phyloP scores from a whole-genome alignment of 2,888 invertebrate species.

The Pomacea canaliculata region DNA sequence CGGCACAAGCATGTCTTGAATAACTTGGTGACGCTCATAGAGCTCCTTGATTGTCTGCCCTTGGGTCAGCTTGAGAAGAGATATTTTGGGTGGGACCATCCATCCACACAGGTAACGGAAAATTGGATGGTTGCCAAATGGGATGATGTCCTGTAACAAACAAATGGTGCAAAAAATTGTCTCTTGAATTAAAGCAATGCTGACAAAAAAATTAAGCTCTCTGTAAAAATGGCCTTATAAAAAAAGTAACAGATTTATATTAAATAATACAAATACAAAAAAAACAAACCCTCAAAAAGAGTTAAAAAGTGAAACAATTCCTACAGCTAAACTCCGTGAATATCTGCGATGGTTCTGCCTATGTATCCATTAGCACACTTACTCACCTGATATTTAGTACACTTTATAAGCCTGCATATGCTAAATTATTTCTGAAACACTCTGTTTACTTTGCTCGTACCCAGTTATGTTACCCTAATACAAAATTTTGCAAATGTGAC shows the following conservation, averaged over 20 bases:
- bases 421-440: too few relatives aligned
- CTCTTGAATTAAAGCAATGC: background rate
- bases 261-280: background rate
- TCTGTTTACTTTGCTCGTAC: too few relatives aligned
- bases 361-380: too few relatives aligned
- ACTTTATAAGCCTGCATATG: too few relatives aligned
- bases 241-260: background rate
- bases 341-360: too few relatives aligned
- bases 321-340: too few relatives aligned
- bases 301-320: too few relatives aligned
- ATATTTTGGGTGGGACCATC: conserved; percentile 86
- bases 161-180: background rate
- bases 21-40: conserved; percentile 83
- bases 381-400: too few relatives aligned
- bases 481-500: too few relatives aligned
- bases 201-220: background rate
- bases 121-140: conserved; percentile 82
- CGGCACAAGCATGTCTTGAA: conserved; percentile 86
- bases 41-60: conserved; percentile 78
- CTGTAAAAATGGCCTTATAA: background rate
- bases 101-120: conserved; percentile 84
- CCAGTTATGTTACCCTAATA: too few relatives aligned
- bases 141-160: conserved; percentile 79
- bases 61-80: conserved; percentile 83
- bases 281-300: too few relatives aligned